phyloP scores from a whole-genome alignment of 2,888 invertebrate genomes.

The Sthenelais limicola region DNA sequence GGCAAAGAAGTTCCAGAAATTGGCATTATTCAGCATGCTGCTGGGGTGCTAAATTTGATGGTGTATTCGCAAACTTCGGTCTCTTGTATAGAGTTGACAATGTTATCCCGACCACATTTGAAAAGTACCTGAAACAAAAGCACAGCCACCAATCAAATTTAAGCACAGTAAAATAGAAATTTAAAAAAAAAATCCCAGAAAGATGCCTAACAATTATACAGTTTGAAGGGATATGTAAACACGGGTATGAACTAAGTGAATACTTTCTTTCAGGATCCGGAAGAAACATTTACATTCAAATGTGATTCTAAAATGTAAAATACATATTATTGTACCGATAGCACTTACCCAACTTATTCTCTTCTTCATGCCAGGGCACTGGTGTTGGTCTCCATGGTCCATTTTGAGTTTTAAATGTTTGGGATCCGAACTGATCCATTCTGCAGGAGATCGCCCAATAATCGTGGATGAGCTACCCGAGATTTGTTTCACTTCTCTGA shows the following conservation, averaged over 20 bases:
- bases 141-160: neutral
- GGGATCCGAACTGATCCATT: constrained; percentile 52
- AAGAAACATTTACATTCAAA: too few species aligned
- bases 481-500: constrained; percentile 51
- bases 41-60: constrained; percentile 63
- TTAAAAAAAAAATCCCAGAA: neutral
- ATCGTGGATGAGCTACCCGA: constrained; percentile 38
- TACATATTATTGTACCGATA: too few species aligned
- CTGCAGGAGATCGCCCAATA: constrained; percentile 52
- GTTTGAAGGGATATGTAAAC: neutral
- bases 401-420: constrained; percentile 59
- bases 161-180: neutral
- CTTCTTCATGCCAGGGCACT: constrained; percentile 57
- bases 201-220: neutral
- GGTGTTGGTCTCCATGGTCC: constrained; percentile 57
- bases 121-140: constrained; percentile 60
- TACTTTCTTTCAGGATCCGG: neutral
- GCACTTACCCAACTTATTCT: constrained; percentile 60
- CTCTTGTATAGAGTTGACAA: constrained; percentile 58
- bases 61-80: constrained; percentile 60
- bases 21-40: too few species aligned
- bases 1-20: too few species aligned
- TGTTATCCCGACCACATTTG: constrained; percentile 63
- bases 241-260: neutral
- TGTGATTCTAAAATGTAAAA: too few species aligned